phyloP scores from a whole-genome alignment of 2,113 vertebrate species.

The Barbus barbus region DNA sequence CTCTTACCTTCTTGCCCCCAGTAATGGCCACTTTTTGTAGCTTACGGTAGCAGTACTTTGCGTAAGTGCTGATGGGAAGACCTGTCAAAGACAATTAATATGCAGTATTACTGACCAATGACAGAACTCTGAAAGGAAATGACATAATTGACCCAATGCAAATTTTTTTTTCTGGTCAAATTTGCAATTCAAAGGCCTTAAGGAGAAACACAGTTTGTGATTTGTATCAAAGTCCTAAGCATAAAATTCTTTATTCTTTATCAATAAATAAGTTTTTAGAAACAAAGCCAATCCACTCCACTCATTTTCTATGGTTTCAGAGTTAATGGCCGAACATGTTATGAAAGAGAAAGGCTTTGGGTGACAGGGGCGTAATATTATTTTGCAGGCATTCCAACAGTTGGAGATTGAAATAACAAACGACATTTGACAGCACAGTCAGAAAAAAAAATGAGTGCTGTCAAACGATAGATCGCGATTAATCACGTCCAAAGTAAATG shows the following conservation, averaged over 20 bases:
- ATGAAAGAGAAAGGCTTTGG: neutral
- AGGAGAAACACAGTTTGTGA: neutral
- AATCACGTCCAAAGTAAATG: too few relatives aligned
- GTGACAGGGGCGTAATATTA: neutral
- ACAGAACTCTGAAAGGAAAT: neutral
- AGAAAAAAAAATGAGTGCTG: too few relatives aligned
- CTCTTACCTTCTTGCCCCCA: slow-evolving; percentile 81
- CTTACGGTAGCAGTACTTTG: slow-evolving; percentile 82
- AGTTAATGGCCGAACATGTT: too few relatives aligned
- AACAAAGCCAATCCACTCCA: neutral
- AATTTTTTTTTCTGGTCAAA: neutral
- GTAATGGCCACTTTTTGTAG: slow-evolving; percentile 81
- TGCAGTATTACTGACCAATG: slow-evolving; percentile 12
- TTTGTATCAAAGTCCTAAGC: neutral
- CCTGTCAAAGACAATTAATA: slow-evolving; percentile 60
- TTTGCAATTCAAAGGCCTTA: too few relatives aligned
- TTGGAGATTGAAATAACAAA: too few relatives aligned
- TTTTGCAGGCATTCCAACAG: neutral
- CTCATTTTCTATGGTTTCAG: neutral
- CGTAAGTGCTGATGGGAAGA: slow-evolving; percentile 80
- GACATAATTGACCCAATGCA: neutral
- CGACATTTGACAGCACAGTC: too few relatives aligned
- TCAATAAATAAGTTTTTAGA: slow-evolving; percentile 6
- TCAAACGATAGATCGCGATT: too few relatives aligned
- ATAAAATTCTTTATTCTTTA: neutral